Base-by-base conservation (phyloP, 2,113 vertebrate genomes). In the Abramis brama region DNA sequence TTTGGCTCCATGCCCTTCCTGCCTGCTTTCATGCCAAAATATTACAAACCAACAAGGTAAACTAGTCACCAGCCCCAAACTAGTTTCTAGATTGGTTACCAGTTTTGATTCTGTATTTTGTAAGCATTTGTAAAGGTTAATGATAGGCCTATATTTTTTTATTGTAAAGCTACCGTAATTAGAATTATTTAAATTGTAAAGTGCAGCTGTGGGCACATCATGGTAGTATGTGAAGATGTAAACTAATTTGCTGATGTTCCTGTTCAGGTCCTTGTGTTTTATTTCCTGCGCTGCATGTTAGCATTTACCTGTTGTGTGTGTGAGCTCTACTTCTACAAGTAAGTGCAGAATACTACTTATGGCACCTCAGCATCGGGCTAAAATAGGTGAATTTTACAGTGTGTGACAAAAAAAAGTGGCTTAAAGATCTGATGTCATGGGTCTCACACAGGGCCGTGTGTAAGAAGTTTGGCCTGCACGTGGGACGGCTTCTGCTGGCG, bases 311-410 rank as follows among this genome's bases (percentile, higher is more conserved):
- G 98, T 94, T 99, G 98, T 84, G 19, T 98, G 86, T 99, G 98
- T 93, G 98, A 99, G 64, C 97, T 99, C 91, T 99, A 99, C 92
- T 99, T 99, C 92, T 99, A 99, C 93, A 99, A 99, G 98, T 99
- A 92, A 97, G 97, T 98, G 90, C 25, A 50, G 33, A n/a, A 78
- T 36, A 27, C 43, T 47, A n/a, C 27, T 6, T 59, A 12, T 62
- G 11, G 36, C 21, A 25, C 52, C 25, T 52, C 15, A 59, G 55
- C 2, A 79, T 52, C 33, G 55, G 30, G 55, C 45, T n/a, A 55
- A 52, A 30, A 33, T 11, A 6, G 7, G 7, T 55, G 9, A 23
- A 36, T 9, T 30, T 30, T 77, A 39, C 11, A 75, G 15, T 75
- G 15, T 75, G 4, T 75, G 71, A 74, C 6, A 19, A 9, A 36